Evolutionary conservation across 2,797 vertebrate genomes (phyloP).

Genomic region (Sciurus vulgaris): DNA sequence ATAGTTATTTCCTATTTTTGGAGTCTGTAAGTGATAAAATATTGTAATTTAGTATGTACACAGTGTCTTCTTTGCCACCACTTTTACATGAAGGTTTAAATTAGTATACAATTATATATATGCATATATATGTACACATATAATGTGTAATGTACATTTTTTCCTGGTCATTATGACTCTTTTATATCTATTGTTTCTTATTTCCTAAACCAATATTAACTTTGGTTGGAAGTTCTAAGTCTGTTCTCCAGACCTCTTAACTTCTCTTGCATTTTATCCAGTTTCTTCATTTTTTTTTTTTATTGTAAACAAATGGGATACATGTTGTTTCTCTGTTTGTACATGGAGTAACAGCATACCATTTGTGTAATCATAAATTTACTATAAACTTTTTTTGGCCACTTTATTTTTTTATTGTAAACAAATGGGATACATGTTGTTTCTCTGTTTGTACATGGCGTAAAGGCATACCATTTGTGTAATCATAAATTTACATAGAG

Average conservation of each 20-base stretch:
- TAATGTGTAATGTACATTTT: background rate
- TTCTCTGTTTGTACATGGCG: too few species aligned
- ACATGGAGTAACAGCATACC: too few species aligned
- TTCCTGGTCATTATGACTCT: background rate
- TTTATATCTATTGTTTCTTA: background rate
- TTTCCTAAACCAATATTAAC: background rate
- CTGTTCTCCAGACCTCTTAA: background rate
- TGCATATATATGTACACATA: background rate
- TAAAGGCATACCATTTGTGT: too few species aligned
- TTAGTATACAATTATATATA: background rate
- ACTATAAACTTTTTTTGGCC: too few species aligned
- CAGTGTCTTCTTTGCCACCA: conserved; percentile 16
- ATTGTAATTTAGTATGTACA: conserved; percentile 25
- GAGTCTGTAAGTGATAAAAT: background rate
- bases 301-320: too few species aligned
- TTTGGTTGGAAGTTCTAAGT: background rate
- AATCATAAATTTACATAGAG: too few species aligned
- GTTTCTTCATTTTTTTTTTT: conserved; percentile 11
- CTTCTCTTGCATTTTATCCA: background rate
- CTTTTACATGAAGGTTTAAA: background rate
- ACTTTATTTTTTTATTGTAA: too few species aligned
- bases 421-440: too few species aligned
- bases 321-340: too few species aligned
- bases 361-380: too few species aligned
- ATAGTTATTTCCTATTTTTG: background rate